Conservation (phyloP, 1,140 invertebrate species). For the Diachasmimorpha longicaudata region DNA sequence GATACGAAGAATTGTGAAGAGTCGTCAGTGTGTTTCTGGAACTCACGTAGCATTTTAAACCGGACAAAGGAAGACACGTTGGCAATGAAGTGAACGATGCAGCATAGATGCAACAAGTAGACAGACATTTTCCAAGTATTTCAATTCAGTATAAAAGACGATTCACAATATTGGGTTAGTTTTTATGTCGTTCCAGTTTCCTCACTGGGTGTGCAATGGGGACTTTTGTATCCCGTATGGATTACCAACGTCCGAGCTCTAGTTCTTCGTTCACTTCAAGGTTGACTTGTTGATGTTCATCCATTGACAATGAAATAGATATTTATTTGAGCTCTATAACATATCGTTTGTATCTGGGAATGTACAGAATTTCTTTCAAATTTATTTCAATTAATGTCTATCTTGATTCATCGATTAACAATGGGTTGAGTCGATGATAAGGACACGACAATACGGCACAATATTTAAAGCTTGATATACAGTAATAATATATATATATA, state of each 20-base stretch:
- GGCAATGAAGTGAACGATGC: not conserved
- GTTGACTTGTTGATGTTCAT: not conserved
- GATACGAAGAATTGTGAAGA: constrained; percentile 16
- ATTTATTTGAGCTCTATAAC: too few species aligned
- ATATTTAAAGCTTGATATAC: not conserved
- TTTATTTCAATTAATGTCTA: too few species aligned
- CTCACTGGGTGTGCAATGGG: constrained; percentile 41
- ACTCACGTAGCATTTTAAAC: constrained; percentile 27
- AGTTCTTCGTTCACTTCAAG: not conserved
- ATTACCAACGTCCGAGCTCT: not conserved
- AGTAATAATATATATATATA: too few species aligned
- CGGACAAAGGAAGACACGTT: constrained; percentile 5
- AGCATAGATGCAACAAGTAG: not conserved
- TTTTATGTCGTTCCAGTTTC: constrained; percentile 46
- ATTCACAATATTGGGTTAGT: constrained; percentile 46
- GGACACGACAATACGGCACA: not conserved
- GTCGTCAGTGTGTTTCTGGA: constrained; percentile 30
- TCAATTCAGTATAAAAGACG: constrained; percentile 14
- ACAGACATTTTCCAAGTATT: constrained; percentile 31
- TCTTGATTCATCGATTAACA: not conserved
- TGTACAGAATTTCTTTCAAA: not conserved
- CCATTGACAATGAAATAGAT: too few species aligned
- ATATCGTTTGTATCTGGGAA: too few species aligned
- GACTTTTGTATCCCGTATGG: constrained; percentile 36
- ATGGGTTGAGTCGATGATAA: too few species aligned